phyloP scores from a whole-genome alignment of 2,888 invertebrate genomes.

The Nephrocerus scutellatus region DNA sequence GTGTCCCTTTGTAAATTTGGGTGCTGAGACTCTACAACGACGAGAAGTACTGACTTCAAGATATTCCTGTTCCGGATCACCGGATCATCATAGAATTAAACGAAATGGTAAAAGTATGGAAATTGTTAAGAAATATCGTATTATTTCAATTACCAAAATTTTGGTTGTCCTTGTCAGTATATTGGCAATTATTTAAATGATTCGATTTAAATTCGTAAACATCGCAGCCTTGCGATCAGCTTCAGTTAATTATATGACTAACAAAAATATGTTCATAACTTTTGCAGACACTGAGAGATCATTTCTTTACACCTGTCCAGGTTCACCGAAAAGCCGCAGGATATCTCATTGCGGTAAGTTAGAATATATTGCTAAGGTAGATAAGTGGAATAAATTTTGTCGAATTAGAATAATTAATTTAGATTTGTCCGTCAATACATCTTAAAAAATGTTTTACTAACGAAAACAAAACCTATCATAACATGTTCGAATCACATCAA shows the following conservation, averaged over 20 bases:
- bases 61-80: slow-evolving; percentile 70
- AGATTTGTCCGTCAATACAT: no score
- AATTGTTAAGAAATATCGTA: not conserved
- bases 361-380: not conserved
- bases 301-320: slow-evolving; percentile 44
- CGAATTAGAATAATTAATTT: no score
- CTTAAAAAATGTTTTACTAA: no score
- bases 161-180: no score
- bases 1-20: slow-evolving; percentile 69
- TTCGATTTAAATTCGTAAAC: no score
- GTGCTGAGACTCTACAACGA: slow-evolving; percentile 61
- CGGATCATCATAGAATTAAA: slow-evolving; percentile 62
- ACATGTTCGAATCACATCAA: no score
- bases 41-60: slow-evolving; percentile 70
- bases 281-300: slow-evolving; percentile 47
- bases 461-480: no score
- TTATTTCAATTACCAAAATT: no score
- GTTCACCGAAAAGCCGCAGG: slow-evolving; percentile 43
- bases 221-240: no score
- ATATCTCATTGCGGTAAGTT: slow-evolving; percentile 41
- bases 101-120: slow-evolving; percentile 55
- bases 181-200: no score
- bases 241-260: no score
- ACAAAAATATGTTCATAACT: no score
- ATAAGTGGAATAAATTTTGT: not conserved